Base-by-base conservation (phyloP, 2,113 vertebrate species). In the Myrmecobius fasciatus region DNA sequence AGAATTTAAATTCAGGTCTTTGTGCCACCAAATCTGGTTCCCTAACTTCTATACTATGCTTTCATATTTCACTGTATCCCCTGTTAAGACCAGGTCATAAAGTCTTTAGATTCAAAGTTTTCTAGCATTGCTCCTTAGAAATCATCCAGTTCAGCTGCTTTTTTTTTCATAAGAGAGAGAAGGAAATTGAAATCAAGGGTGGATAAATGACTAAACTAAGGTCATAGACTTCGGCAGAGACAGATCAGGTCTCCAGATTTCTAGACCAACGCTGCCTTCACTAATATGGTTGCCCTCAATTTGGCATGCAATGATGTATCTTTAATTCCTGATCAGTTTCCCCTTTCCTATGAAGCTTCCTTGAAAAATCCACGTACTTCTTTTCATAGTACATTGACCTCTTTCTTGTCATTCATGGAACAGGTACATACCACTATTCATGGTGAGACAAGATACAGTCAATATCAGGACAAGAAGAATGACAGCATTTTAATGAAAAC, bases 401-500 rank as follows among this genome's bases (percentile, higher is more conserved):
- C 91, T 91, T 94, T 75, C 17, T 91, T 93, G 54, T 92, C 89
- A 95, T 88, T 60, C 22, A 25, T 67, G 25, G 47, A 67, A 92
- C 53, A 90, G 92, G 67, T 88, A 95, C 95, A 93, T 53, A 94
- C 22, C 91, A 95, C 31, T 89, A 95, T 96, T 92, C 92, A 83
- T 95, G 47, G 43, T 89, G 14, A 91, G 91, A 94, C 46, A 95
- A 96, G 89, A 93, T 60, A 93, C 1, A 56, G 52, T 90, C 96
- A 96, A 90, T 95, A 96, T 88, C 92, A 94, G 1, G 47, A 94
- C 83, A 95, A 95, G 95, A 95, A 93, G 89, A 97, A 95, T 97
- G 94, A 92, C 89, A 96, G 83, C 75, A 91, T 96, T 96, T 97
- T 97, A 97, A 97, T 97, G 94, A 91, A 97, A 83, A 97, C 94